Evolutionary conservation across 2,113 vertebrate species (phyloP), one percentile per base, ranked within the genome.

Genomic region (Nesogale talazaci): DNA sequence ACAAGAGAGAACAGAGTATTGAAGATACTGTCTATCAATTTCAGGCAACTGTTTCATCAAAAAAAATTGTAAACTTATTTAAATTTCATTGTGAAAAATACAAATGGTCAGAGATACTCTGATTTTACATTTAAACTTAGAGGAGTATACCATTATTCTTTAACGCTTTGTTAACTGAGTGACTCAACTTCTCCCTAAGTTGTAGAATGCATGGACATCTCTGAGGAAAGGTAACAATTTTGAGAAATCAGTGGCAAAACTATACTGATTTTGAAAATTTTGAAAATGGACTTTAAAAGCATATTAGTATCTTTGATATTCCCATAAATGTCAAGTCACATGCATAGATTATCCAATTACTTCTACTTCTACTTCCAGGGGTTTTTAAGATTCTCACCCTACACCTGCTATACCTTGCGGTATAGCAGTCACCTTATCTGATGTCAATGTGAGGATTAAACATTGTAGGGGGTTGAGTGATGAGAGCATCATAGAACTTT

Each of bases 21-120:
- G 38, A 78, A 22, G 10, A 80, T 23, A 23, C 2, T 81, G 10
- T n/a, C 29, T 75, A 56, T 86, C 38, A 22, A 67, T 52, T 52
- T 52, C 46, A 5, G 46, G 46, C 14, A 52, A 52, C 46, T 52
- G 10, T 52, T 52, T 52, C 46, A 52, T 52, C 19, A 25, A 81
- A 38, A 38, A 38, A 42, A 20, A n/a, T 56, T 82, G 29, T 31
- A 1, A 34, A 36, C 27, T 38, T 69, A 46, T 84, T 63, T 36
- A 85, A 92, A 81, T 85, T 88, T 2, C 6, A 92, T 42, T 88
- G 40, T 38, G 85, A 85, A 80, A 6, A 20, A 31, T n/a, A 92
- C 3, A 27, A 59, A 6, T 67, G 9, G 31, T 42, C 17, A 86
- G 46, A 52, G 61, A 36, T 19, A 40, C 74, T 34, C 0, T 29